Conservation (phyloP, 2,113 vertebrate species). For the Amblyornis subalaris region DNA sequence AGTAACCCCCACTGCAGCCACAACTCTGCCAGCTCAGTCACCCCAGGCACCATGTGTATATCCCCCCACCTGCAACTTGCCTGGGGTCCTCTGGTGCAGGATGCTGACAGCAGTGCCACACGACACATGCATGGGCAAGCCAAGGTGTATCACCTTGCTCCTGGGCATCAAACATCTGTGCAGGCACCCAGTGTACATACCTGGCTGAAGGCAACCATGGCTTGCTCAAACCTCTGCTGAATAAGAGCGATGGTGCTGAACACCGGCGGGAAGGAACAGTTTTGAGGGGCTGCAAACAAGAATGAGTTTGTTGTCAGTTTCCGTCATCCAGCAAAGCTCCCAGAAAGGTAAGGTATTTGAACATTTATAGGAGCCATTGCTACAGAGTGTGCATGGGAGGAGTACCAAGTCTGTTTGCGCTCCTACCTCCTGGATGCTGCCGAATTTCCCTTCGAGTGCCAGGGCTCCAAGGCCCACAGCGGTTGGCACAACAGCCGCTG, state of each 20-base stretch:
- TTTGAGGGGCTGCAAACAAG: constrained; percentile 59
- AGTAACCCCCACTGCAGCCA: neutral
- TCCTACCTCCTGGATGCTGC: neutral
- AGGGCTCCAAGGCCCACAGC: neutral
- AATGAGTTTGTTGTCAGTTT: neutral
- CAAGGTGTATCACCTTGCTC: neutral
- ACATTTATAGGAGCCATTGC: neutral
- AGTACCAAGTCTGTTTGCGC: neutral
- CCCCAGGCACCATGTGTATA: accelerated
- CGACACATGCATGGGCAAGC: accelerated
- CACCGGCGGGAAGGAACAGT: constrained; percentile 61
- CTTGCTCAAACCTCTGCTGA: constrained; percentile 71
- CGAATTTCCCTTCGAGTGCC: accelerated
- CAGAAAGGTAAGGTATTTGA: neutral
- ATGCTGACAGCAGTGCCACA: neutral
- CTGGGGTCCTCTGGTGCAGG: neutral
- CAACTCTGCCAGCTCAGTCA: accelerated
- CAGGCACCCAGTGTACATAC: neutral
- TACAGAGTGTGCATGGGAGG: neutral
- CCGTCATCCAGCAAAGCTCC: neutral
- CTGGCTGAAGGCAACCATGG: constrained; percentile 71
- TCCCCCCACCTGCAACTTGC: accelerated
- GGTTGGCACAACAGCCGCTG: accelerated
- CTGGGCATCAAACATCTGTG: neutral
- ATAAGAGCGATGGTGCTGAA: constrained; percentile 70